Percentiles rank a stretch among this genome's conserved stretches.
phyloP scores from a whole-genome alignment of 35 echinoderm and acorn worm genomes.

The Diadema setosum region DNA sequence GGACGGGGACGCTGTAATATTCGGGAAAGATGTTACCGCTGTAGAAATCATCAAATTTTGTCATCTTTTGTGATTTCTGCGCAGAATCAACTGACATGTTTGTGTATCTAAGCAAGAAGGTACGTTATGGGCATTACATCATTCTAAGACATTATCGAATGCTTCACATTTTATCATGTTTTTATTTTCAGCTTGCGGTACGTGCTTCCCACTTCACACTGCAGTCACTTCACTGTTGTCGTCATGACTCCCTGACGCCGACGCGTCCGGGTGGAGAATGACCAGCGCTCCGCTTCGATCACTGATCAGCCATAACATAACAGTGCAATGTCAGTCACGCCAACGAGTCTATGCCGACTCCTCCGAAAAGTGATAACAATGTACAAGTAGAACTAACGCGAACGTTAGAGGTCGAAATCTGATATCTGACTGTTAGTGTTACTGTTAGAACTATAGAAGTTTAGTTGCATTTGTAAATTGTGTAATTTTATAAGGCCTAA shows the following conservation, averaged over 20 bases:
- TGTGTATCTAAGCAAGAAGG: slow-evolving; percentile 97
- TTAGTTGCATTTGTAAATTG: too few relatives aligned
- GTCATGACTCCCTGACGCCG: slow-evolving; percentile 14
- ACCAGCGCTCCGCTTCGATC: not conserved
- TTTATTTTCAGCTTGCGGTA: not conserved
- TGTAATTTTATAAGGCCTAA: too few relatives aligned
- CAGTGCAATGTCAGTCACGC: not conserved
- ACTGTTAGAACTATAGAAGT: too few relatives aligned
- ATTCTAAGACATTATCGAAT: not conserved
- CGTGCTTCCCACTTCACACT: not conserved
- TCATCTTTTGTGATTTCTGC: too few relatives aligned
- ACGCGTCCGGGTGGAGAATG: not conserved
- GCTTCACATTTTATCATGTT: not conserved
- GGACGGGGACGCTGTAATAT: too few relatives aligned
- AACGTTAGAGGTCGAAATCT: too few relatives aligned
- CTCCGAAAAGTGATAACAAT: too few relatives aligned
- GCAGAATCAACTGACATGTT: slow-evolving; percentile 44
- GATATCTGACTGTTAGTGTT: too few relatives aligned
- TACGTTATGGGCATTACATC: not conserved
- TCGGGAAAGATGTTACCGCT: too few relatives aligned
- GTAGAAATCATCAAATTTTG: too few relatives aligned
- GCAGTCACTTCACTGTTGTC: not conserved
- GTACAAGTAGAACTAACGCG: too few relatives aligned
- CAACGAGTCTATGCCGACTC: too few relatives aligned
- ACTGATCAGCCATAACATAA: not conserved